A percentile compares a stretch with the other conserved stretches of the same genome.
phyloP scores from a whole-genome alignment of 2,113 vertebrate species.

The Henicopernis longicauda region DNA sequence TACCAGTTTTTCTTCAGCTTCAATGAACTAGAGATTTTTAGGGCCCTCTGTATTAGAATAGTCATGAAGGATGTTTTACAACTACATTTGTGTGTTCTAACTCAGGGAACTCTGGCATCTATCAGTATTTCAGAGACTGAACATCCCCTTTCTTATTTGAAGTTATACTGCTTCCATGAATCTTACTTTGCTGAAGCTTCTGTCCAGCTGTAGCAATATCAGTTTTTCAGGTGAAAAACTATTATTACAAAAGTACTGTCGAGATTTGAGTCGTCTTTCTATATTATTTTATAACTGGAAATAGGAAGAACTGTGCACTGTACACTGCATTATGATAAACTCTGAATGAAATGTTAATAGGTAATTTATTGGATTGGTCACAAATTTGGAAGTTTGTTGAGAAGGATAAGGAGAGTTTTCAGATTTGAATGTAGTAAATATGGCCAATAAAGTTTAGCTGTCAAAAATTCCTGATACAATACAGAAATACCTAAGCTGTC shows the following conservation, averaged over 20 bases:
- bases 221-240: neutral
- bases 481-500: neutral
- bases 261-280: neutral
- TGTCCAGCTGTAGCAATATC: neutral
- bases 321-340: neutral
- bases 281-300: neutral
- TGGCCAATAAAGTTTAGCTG: neutral
- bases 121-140: neutral
- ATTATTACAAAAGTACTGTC: neutral
- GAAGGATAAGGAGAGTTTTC: neutral
- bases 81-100: neutral
- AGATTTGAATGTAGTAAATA: neutral
- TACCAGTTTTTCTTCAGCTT: neutral
- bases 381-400: neutral
- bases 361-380: neutral
- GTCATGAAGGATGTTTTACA: neutral
- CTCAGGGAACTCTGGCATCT: neutral
- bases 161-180: neutral
- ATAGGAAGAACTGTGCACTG: neutral
- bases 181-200: neutral
- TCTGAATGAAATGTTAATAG: neutral
- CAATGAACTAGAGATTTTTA: neutral
- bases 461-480: neutral
- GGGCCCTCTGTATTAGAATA: neutral
- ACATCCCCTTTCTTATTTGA: neutral